Percentiles rank a stretch among this genome's conserved stretches.
Conservation (phyloP, 2,113 vertebrate genomes). For the Muntiacus muntjak region DNA sequence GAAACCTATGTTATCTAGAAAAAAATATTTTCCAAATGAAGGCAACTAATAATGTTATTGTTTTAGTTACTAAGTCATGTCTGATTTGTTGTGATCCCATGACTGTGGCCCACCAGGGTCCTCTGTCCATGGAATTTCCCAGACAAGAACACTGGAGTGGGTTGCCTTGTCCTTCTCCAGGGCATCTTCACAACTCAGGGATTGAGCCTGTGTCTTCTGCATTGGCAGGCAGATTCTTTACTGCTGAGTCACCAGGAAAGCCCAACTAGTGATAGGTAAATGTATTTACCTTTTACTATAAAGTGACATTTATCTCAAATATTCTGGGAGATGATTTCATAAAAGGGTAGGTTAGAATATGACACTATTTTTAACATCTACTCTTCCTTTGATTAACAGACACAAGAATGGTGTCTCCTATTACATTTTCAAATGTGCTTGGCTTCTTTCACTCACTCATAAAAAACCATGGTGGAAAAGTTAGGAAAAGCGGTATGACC, state of each 20-base stretch:
- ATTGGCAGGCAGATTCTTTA: background rate
- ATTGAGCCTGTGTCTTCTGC: background rate
- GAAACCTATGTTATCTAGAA: background rate
- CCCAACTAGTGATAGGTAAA: background rate
- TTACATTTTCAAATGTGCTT: constrained; percentile 12
- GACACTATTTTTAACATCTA: background rate
- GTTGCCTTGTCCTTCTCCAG: background rate
- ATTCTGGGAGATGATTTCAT: background rate
- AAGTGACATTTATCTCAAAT: background rate
- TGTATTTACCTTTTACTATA: background rate
- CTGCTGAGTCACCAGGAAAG: background rate
- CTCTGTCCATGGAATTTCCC: background rate
- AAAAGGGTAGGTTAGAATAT: background rate
- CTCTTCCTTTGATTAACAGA: background rate
- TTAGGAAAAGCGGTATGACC: background rate
- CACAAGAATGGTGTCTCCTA: background rate
- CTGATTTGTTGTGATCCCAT: accelerated
- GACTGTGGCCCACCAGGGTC: background rate
- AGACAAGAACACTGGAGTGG: background rate
- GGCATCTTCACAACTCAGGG: background rate
- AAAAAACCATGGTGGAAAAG: background rate
- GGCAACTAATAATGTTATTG: background rate
- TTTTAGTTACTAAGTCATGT: background rate
- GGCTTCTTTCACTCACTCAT: background rate
- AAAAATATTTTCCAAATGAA: background rate